These are phyloP conservation scores for Diglossa brunneiventris DNA, from an alignment of 2,113 vertebrate species.

Conservation along the genomic window DNA sequence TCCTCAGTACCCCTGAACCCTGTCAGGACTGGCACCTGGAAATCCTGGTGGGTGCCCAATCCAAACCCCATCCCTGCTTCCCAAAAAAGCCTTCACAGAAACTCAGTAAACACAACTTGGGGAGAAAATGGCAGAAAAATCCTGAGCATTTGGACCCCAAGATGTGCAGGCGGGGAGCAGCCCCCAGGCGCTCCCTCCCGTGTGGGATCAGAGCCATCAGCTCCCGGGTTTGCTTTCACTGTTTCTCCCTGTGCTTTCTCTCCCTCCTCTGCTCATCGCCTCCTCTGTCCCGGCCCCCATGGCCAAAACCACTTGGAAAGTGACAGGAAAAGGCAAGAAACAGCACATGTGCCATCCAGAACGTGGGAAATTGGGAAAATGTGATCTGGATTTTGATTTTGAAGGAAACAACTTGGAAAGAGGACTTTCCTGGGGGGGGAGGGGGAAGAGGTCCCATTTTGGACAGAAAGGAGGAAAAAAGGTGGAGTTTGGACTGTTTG, in stretches of 20 bases:
- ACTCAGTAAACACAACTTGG: neutral
- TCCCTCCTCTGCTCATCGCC: neutral
- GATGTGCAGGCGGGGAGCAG: neutral
- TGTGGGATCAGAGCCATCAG: neutral
- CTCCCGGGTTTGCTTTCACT: neutral
- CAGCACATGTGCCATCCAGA: neutral
- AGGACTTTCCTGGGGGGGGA: neutral
- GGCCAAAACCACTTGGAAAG: neutral
- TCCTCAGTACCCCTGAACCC: neutral
- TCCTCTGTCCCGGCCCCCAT: neutral
- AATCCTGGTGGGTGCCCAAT: fast-evolving
- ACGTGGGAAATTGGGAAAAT: neutral
- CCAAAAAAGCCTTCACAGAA: fast-evolving
- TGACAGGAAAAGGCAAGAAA: neutral
- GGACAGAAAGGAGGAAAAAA: neutral
- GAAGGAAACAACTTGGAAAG: neutral
- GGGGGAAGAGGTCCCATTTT: neutral
- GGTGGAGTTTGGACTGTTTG: neutral
- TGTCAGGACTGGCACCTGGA: fast-evolving
- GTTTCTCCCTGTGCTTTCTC: neutral
- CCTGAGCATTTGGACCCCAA: neutral
- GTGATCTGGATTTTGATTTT: neutral
- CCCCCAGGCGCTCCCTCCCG: neutral
- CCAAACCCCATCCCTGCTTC: neutral
- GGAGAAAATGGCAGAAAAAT: neutral